These are phyloP conservation scores for Syrrhaptes paradoxus DNA, from an alignment of 2,113 vertebrate genomes.

Conservation along the genomic window DNA sequence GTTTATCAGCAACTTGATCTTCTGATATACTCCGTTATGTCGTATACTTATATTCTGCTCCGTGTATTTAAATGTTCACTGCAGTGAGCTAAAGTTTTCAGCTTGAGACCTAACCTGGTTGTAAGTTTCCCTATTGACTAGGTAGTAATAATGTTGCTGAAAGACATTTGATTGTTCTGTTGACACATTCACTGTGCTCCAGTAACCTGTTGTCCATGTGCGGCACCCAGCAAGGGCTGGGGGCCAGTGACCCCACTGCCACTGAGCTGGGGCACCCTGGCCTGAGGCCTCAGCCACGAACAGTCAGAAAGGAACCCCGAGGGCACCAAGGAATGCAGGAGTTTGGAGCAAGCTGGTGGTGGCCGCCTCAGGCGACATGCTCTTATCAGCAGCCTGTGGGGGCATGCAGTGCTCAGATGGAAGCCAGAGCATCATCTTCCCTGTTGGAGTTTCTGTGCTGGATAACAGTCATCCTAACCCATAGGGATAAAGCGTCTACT, in stretches of 20 bases:
- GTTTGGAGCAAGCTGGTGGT: not conserved
- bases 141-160: not conserved
- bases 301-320: not conserved
- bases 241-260: not conserved
- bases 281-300: not conserved
- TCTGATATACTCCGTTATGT: not conserved
- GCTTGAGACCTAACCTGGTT: not conserved
- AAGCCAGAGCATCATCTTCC: not conserved
- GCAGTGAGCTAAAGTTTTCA: not conserved
- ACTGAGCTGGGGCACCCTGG: not conserved
- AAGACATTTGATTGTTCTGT: not conserved
- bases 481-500: not conserved
- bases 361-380: accelerated
- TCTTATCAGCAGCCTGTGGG: accelerated
- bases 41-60: not conserved
- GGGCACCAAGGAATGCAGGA: not conserved
- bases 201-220: not conserved
- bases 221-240: accelerated
- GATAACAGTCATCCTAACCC: not conserved
- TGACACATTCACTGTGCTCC: not conserved
- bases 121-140: not conserved
- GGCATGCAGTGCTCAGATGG: accelerated
- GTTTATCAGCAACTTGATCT: not conserved
- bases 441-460: not conserved
- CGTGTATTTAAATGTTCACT: not conserved